Base-by-base conservation (phyloP, 2,888 invertebrate genomes). In the Sarcophaga carnaria region DNA sequence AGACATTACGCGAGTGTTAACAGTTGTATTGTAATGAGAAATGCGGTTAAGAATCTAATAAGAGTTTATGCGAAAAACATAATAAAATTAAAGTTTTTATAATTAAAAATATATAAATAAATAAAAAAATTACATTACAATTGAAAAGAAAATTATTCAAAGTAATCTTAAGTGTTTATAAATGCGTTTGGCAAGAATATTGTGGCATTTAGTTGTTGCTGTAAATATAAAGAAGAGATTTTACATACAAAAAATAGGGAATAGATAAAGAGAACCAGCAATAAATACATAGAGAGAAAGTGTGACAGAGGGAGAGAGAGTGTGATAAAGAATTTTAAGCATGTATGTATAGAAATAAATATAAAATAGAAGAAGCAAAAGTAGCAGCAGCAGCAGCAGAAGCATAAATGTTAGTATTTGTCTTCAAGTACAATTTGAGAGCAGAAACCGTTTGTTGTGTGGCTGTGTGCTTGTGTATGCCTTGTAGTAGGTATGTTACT, bases 1-100 rank as follows among this genome's bases (percentile, higher is more conserved):
- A 79, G 75, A 82, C 76, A 79, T 84, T 66, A 84, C 81, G 84
- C 72, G 87, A 87, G 79, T 79, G 84, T 71, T 81, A 79, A 71
- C 75, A 75, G 87, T 66, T 79, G 83, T 79, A 17, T 69, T 72
- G 22, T 25, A 66, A 77, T 47, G 37, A 17, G 49, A 20, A 63
- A 4, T 11, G 37, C 22, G 14, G 66, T 49, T 76, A 14, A 62
- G 37, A 54, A 14, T 22, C 37, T 47, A 20, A 77, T 54, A 71
- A 60, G 25, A 25, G 45, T n/a, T 37, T n/a, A 14, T 54, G 54
- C 17, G 59, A 60, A 60, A 59, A 59, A 47, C 20, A 59, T 27
- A 25, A 8, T 2, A 71, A 59, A 47, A 70, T 64, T n/a, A 76
- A 72, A 22, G 72, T 72, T 74, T 59, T 47, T 54, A 62, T 62